Evolutionary conservation across 2,888 invertebrate species (phyloP), one percentile per base, ranked within the genome.

Genomic region (Andrena bicolor): DNA sequence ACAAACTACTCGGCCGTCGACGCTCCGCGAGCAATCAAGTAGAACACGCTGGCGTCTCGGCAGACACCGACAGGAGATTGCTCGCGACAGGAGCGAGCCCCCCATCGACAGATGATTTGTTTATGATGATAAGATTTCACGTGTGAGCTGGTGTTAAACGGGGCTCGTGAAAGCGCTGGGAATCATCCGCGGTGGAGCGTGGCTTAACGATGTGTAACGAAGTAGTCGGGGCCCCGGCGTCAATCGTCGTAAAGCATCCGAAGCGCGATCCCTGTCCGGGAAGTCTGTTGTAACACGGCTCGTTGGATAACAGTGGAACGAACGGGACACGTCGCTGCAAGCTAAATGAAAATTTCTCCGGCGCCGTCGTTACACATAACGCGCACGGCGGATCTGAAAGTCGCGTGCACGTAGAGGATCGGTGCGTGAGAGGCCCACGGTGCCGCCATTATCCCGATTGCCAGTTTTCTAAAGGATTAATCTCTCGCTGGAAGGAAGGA

Each of bases 41-140:
- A 41, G 79, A 79, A 77, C 60, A 66, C 56, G 56, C 23, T 26
- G 56, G 51, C 76, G 28, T 51, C 16, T 35, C 7, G 32, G 41
- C 78, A 78, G 49, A 51, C 48, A 41, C 16, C 48, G 13, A 4
- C 35, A 16, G 35, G 8, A 26, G 28, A 61, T 64, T 82, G 78
- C 69, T 81, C 71, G 80, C 75, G 82, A 80, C 76, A 79, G 58
- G 72, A 79, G 65, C 77, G 82, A 76, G 77, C 80, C 78, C 76
- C 78, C 72, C 80, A 83, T 83, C 81, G 86, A 83, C 89, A 63
- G 86, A 74, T 89, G 88, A 88, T 86, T 88, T 87, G 88, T 88
- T 88, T 88, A 88, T 86, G 88, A 81, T 87, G 85, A 88, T 88
- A 88, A 87, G 88, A 83, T 89, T 87, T 77, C 84, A 76, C 76